These are phyloP conservation scores for Macaria notata DNA, from an alignment of 2,888 invertebrate species.

Conservation along the genomic window DNA sequence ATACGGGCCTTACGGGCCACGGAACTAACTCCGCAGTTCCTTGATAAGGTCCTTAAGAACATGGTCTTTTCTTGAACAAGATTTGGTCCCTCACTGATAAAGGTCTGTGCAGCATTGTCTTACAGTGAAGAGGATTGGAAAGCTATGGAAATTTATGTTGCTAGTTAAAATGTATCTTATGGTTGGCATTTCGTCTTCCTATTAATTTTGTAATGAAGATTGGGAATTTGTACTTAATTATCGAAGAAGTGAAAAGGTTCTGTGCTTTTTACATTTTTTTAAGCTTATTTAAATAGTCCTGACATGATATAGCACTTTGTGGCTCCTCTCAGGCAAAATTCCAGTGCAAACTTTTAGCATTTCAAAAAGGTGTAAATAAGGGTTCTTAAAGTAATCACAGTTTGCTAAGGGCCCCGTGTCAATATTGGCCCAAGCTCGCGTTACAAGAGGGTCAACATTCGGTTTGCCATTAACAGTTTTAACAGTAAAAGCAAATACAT, in stretches of 20 bases:
- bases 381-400: constrained; percentile 21
- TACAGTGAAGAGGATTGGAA: background rate
- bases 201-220: constrained; percentile 1
- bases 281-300: too few relatives aligned
- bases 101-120: too few relatives aligned
- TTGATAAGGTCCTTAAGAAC: constrained; percentile 24
- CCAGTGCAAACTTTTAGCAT: constrained; percentile 13
- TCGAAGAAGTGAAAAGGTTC: too few relatives aligned
- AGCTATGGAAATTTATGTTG: background rate
- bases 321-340: too few relatives aligned
- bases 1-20: constrained; percentile 1
- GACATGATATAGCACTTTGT: too few relatives aligned
- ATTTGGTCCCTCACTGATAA: background rate
- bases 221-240: too few relatives aligned
- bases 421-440: constrained; percentile 28
- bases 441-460: constrained; percentile 23
- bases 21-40: constrained; percentile 3
- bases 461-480: constrained; percentile 15
- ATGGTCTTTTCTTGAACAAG: constrained; percentile 6
- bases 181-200: constrained; percentile 16
- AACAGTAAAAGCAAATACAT: constrained; percentile 27
- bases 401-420: constrained; percentile 18
- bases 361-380: constrained; percentile 15
- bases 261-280: too few relatives aligned
- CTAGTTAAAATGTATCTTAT: constrained; percentile 1